A percentile compares a stretch with the other conserved stretches of the same genome.
phyloP scores from a whole-genome alignment of 2,113 vertebrate genomes.

The Sceloporus undulatus region DNA sequence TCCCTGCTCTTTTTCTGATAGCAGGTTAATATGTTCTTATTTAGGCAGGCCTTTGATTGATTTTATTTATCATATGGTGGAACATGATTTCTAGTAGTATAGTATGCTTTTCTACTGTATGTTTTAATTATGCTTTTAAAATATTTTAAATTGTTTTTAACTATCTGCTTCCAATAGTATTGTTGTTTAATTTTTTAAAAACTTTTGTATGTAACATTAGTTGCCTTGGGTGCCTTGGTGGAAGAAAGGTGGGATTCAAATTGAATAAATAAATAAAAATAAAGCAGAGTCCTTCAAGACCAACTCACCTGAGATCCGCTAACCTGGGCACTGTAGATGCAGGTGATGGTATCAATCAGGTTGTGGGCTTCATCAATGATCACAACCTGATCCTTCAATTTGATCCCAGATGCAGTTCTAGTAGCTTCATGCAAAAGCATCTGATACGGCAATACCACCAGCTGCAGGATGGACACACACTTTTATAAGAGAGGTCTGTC shows the following conservation, averaged over 20 bases:
- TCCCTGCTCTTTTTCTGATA: too few species aligned
- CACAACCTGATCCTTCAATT: constrained; percentile 91
- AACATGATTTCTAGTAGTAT: too few species aligned
- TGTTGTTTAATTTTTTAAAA: too few species aligned
- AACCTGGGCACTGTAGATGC: constrained; percentile 89
- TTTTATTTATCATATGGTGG: too few species aligned
- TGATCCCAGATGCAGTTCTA: constrained; percentile 88
- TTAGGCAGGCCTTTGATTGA: too few species aligned
- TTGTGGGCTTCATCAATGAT: constrained; percentile 98
- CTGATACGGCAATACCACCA: constrained; percentile 98
- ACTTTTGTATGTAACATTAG: too few species aligned
- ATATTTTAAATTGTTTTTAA: too few species aligned
- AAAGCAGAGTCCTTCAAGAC: background rate
- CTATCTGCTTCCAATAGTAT: too few species aligned
- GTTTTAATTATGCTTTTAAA: too few species aligned
- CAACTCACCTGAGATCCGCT: constrained; percentile 89
- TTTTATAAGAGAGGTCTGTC: background rate
- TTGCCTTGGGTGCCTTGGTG: too few species aligned
- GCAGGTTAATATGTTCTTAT: too few species aligned
- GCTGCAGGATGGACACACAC: constrained; percentile 72
- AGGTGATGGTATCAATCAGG: constrained; percentile 92
- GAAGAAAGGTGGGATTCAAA: background rate
- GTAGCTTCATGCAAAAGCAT: constrained; percentile 92
- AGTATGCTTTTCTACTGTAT: too few species aligned
- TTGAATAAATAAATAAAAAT: background rate